A percentile compares a stretch with the other conserved stretches of the same genome.
These are phyloP conservation scores for Athene noctua DNA, from an alignment of 2,113 vertebrate species.

Conservation along the genomic window DNA sequence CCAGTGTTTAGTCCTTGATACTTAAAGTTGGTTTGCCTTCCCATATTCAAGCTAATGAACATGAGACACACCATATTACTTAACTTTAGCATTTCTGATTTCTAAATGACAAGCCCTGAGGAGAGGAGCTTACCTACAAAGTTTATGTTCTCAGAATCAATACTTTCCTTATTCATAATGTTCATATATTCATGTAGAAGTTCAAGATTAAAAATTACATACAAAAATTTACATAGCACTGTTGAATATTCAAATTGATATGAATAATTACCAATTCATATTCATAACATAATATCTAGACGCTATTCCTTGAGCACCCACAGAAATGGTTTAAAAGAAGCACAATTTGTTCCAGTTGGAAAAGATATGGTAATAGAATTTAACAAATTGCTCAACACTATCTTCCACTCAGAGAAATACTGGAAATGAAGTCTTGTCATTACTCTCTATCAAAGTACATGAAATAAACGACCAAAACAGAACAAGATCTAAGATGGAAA, in stretches of 20 bases:
- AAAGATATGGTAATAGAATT: not conserved
- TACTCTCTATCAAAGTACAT: not conserved
- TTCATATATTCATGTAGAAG: not conserved
- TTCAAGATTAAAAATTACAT: not conserved
- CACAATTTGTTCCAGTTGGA: not conserved
- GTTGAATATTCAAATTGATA: not conserved
- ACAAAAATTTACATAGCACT: not conserved
- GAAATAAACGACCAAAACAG: not conserved
- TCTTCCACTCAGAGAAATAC: not conserved
- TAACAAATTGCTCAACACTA: not conserved
- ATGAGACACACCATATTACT: not conserved
- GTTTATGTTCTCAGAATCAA: not conserved
- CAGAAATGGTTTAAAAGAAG: not conserved
- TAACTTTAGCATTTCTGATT: not conserved
- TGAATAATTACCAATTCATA: not conserved
- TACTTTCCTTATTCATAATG: not conserved
- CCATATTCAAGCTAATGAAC: not conserved
- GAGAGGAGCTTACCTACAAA: not conserved
- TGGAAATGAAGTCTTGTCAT: not conserved
- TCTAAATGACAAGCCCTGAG: not conserved
- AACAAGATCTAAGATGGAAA: not conserved
- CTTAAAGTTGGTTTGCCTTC: not conserved
- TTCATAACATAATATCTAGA: not conserved
- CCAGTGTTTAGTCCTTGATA: not conserved
- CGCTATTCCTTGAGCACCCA: not conserved